Conservation (phyloP, 2,113 vertebrate genomes). For the Eidolon helvum region DNA sequence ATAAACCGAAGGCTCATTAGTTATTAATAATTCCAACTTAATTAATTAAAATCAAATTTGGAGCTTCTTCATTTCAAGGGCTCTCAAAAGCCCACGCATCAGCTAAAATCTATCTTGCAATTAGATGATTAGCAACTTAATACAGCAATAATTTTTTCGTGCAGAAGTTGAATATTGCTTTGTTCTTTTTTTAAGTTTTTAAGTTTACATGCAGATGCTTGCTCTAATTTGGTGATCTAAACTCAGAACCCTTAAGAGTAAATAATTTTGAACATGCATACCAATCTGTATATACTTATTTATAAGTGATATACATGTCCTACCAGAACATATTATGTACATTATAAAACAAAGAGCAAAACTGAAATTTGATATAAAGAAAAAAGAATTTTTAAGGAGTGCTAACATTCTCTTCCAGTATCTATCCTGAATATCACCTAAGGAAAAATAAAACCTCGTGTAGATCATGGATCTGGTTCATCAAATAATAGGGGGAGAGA, state of each 20-base stretch:
- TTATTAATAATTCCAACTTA: slow-evolving; percentile 64
- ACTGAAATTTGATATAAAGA: neutral
- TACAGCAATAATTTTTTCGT: neutral
- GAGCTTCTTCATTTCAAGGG: slow-evolving; percentile 54
- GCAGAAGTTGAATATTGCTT: neutral
- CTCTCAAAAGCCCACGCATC: slow-evolving; percentile 52
- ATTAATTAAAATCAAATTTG: slow-evolving; percentile 59
- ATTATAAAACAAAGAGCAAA: slow-evolving; percentile 6
- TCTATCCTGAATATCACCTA: neutral
- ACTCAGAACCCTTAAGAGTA: neutral
- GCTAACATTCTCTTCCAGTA: neutral
- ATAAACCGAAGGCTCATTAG: slow-evolving; percentile 38
- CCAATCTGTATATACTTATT: neutral
- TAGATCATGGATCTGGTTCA: neutral
- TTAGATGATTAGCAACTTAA: slow-evolving; percentile 44
- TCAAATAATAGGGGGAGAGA: fast-evolving
- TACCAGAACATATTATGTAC: neutral
- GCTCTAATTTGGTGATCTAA: neutral
- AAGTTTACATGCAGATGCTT: neutral
- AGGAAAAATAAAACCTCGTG: neutral
- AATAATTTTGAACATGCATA: neutral
- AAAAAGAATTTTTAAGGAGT: neutral
- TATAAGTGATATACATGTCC: neutral
- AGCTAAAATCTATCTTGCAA: slow-evolving; percentile 52
- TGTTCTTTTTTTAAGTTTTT: neutral